Conservation (phyloP, 2,888 invertebrate genomes). For the Lasioglossum malachurum region DNA sequence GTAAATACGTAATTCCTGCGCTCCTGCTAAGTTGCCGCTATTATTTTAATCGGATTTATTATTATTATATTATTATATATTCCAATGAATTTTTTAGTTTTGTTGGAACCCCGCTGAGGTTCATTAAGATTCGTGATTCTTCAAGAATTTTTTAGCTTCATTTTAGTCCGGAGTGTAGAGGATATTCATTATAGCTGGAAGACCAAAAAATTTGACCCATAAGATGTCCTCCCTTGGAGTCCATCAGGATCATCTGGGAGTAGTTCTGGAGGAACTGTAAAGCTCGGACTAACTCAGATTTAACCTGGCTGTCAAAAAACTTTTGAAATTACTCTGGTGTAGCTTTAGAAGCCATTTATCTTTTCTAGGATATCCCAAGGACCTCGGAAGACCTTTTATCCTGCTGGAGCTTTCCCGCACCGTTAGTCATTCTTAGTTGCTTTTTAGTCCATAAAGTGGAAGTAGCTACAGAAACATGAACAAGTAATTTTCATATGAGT, state of each 20-base stretch:
- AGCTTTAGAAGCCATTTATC: background rate
- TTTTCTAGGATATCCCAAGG: background rate
- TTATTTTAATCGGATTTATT: conserved; percentile 1
- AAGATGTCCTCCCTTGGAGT: background rate
- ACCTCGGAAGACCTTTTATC: background rate
- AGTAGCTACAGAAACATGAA: background rate
- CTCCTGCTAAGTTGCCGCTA: background rate
- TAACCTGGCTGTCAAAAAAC: background rate
- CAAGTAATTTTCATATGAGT: background rate
- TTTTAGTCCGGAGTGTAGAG: background rate
- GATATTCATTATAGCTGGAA: background rate
- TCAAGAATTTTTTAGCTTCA: background rate
- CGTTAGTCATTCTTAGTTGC: background rate
- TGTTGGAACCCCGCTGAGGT: background rate
- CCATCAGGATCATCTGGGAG: background rate
- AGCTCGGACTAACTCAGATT: background rate
- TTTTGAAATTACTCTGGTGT: background rate
- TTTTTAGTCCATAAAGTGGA: background rate
- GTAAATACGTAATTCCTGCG: background rate
- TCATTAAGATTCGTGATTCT: background rate
- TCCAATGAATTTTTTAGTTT: background rate
- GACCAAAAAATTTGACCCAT: background rate
- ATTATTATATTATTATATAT: no score
- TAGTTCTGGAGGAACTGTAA: background rate
- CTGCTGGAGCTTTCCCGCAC: background rate